Evolutionary conservation across 2,113 vertebrate species (phyloP), one percentile per base, ranked within the genome.

Genomic region (Morone saxatilis): DNA sequence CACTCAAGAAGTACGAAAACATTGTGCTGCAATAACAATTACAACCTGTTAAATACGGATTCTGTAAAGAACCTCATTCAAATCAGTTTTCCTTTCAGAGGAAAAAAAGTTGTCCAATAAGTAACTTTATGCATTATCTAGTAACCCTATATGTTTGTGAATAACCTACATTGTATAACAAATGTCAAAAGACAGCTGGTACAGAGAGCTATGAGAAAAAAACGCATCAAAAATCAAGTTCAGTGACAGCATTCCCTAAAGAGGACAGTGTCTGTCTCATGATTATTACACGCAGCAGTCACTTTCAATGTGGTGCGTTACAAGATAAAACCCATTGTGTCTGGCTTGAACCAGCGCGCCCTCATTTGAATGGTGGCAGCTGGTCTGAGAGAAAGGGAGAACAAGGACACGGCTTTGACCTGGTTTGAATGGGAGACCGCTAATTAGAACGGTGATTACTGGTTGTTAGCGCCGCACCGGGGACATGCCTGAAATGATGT

Each of bases 381-480:
- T 89, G 87, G 81, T 83, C 80, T 76, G 79, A 78, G 78, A 82
- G 41, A 43, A 65, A 65, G 72, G n/a, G 54, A 81, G 72, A 85
- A 89, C 81, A 83, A 88, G 80, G 82, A 90, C 72, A 4, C 6
- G 40, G 70, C 78, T 86, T 78, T 88, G 84, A 90, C 90, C 90
- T 86, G 85, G 78, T 87, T 90, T 89, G 54, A 93, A 91, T 83
- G 80, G 80, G 76, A 91, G 83, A 77, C 72, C 47, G 66, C 68
- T 85, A 88, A 91, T 90, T 90, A 84, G 75, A 83, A 65, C 19
- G 47, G 75, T 90, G 83, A 90, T 93, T 88, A 89, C 83, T 80
- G 89, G 89, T 82, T 85, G 84, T 78, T 81, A 77, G 76, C 43
- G 50, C 78, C 51, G 40, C 80, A 62, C 68, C 17, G 53, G 81